Conservation (phyloP, 2,113 vertebrate species). For the Entelurus aequoreus region DNA sequence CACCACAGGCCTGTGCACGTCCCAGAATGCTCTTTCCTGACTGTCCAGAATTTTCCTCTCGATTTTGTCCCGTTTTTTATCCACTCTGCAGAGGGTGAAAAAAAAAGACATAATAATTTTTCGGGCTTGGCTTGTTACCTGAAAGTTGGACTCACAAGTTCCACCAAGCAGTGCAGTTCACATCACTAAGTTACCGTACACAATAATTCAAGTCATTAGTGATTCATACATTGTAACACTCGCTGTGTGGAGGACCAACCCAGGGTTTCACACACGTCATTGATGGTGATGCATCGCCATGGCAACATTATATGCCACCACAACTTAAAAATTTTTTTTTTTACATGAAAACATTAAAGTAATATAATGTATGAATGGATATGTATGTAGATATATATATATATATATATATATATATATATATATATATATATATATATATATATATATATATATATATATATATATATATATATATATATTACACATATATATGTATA, state of each 20-base stretch:
- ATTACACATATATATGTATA: too few relatives aligned
- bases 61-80: constrained; percentile 98
- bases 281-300: too few relatives aligned
- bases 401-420: too few relatives aligned
- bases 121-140: neutral
- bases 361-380: too few relatives aligned
- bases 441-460: too few relatives aligned
- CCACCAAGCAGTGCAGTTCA: neutral
- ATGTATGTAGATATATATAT: too few relatives aligned
- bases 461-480: too few relatives aligned
- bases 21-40: constrained; percentile 97
- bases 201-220: too few relatives aligned
- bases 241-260: neutral
- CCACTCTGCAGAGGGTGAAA: constrained; percentile 74
- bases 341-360: too few relatives aligned
- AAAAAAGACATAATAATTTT: neutral
- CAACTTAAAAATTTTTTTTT: too few relatives aligned
- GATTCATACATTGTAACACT: neutral
- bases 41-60: constrained; percentile 98
- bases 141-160: neutral
- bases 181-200: neutral
- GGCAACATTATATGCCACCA: too few relatives aligned
- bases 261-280: neutral
- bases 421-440: too few relatives aligned
- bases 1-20: constrained; percentile 96